phyloP scores from a whole-genome alignment of 2,113 vertebrate genomes.

The Spermophilus dauricus region DNA sequence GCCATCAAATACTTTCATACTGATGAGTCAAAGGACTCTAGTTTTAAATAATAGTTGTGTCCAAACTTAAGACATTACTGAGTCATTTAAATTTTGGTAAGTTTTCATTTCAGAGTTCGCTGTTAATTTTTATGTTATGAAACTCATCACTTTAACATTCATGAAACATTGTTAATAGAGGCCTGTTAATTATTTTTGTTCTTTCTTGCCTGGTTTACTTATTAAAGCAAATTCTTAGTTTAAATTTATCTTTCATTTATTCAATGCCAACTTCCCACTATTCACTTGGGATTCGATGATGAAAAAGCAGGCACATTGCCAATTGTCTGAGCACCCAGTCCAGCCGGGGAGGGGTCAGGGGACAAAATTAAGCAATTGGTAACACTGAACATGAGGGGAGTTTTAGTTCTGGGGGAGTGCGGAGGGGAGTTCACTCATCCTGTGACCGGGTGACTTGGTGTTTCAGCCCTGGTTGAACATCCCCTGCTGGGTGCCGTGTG shows the following conservation, averaged over 20 bases:
- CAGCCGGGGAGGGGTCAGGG: not conserved
- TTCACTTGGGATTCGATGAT: not conserved
- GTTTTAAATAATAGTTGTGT: conserved; percentile 48
- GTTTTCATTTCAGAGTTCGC: conserved; percentile 44
- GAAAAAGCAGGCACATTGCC: not conserved
- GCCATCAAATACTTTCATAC: not conserved
- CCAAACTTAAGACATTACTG: conserved; percentile 33
- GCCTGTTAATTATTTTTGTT: not conserved
- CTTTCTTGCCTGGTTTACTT: conserved; percentile 5
- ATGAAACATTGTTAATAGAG: not conserved
- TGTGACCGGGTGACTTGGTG: not conserved
- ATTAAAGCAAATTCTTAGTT: not conserved
- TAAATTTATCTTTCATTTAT: conserved; percentile 16
- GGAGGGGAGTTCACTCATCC: not conserved
- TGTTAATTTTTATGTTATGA: not conserved
- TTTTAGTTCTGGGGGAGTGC: not conserved
- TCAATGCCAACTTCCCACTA: not conserved
- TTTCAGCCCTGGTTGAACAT: not conserved
- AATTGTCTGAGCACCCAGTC: not conserved
- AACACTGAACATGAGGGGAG: not conserved
- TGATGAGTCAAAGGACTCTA: not conserved
- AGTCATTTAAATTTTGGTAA: not conserved
- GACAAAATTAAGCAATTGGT: not conserved
- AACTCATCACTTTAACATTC: not conserved
- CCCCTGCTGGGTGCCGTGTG: not conserved